A percentile compares a stretch with the other conserved stretches of the same genome.
Conservation (phyloP, 2,888 invertebrate genomes). For the Drosophila mimetica region DNA sequence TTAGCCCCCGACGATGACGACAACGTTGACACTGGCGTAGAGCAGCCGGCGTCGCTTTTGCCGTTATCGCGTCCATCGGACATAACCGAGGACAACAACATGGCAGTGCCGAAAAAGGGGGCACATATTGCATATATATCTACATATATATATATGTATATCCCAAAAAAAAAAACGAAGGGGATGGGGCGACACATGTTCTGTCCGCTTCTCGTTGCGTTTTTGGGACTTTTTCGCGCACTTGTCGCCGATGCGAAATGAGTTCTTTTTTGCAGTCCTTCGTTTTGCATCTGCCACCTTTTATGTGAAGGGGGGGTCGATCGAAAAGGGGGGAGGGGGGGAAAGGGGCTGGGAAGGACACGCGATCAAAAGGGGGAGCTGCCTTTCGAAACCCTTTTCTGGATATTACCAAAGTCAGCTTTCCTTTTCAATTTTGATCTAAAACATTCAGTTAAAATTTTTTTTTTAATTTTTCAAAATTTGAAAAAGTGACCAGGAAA, state of each 20-base stretch:
- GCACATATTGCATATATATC: not conserved
- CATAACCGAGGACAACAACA: slow-evolving; percentile 52
- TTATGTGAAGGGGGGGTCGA: not conserved
- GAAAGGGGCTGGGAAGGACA: slow-evolving; percentile 7
- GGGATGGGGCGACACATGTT: slow-evolving; percentile 56
- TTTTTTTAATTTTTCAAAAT: not conserved
- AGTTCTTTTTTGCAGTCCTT: slow-evolving; percentile 26
- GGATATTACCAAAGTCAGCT: not conserved
- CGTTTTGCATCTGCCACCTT: slow-evolving; percentile 43
- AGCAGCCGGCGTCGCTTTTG: slow-evolving; percentile 46
- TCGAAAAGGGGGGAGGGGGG: not conserved
- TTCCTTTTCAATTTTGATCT: not conserved
- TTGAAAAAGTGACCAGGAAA: not conserved
- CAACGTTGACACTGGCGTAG: slow-evolving; percentile 44
- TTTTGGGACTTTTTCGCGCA: slow-evolving; percentile 62
- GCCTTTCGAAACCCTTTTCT: not conserved
- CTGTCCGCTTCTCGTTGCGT: slow-evolving; percentile 24
- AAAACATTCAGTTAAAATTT: not conserved
- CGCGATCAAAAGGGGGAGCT: slow-evolving; percentile 43
- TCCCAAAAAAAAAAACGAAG: slow-evolving; percentile 6
- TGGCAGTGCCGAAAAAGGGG: slow-evolving; percentile 14
- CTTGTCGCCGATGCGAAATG: slow-evolving; percentile 64
- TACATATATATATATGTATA: not conserved
- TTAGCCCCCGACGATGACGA: slow-evolving; percentile 64
- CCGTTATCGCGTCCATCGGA: slow-evolving; percentile 54